Evolutionary conservation across 2,113 vertebrate genomes (phyloP).

Genomic region (Eudyptes chrysolophus): DNA sequence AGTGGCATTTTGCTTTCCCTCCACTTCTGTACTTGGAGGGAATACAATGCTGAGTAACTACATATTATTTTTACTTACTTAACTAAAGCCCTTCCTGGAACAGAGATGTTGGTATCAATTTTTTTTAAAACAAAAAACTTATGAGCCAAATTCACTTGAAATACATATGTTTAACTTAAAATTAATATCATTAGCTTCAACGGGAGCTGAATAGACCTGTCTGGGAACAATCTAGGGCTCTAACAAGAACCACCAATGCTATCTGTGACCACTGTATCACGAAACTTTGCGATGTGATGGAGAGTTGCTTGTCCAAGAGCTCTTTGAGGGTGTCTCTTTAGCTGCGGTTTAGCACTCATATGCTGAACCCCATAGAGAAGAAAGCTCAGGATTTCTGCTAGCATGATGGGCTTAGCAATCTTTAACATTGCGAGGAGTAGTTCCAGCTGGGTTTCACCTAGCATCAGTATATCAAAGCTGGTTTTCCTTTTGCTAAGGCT

Average conservation of each 20-base stretch:
- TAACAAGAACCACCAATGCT: neutral
- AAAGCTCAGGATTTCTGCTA: neutral
- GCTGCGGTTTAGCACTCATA: neutral
- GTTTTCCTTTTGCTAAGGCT: neutral
- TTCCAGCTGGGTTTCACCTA: neutral
- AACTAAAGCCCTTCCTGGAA: constrained; percentile 38
- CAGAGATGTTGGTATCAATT: neutral
- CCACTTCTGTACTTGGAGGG: neutral
- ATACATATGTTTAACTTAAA: neutral
- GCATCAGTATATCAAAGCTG: neutral
- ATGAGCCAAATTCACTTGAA: neutral
- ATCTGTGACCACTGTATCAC: neutral
- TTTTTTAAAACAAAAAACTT: neutral
- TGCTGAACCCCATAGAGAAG: neutral
- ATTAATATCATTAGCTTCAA: neutral
- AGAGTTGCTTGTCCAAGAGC: neutral
- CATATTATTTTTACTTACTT: neutral
- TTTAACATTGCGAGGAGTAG: neutral
- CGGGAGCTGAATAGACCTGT: neutral
- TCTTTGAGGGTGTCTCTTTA: neutral
- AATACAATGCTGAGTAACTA: neutral
- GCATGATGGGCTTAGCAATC: neutral
- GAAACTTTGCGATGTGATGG: neutral
- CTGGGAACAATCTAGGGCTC: neutral
- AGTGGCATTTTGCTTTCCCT: neutral